Evolutionary conservation across 2,888 invertebrate genomes (phyloP), one percentile per base, ranked within the genome.

Genomic region (Caenorhabditis zanzibari): DNA sequence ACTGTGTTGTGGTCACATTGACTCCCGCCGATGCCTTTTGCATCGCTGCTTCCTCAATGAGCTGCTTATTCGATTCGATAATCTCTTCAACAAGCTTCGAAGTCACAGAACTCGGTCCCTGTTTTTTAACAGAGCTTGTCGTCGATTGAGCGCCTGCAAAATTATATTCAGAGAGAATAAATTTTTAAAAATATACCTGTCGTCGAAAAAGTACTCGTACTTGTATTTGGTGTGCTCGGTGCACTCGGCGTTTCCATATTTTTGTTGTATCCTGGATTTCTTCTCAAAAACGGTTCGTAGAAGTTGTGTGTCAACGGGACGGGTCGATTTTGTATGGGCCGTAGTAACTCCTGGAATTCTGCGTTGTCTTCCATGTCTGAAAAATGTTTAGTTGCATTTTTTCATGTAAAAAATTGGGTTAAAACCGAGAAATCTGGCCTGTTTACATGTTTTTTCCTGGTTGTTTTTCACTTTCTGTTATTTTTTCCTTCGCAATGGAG

Each of bases 21-120:
- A 79, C 64, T 28, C 64, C 59, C 9, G 41, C 19, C 7, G 73
- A 19, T 32, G 75, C 66, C 19, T 71, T 58, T 54, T 77, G 75
- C 66, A 82, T 52, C 7, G 81, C 81, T 16, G 81, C 82, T 71
- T 74, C 44, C n/a, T 63, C 69, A 16, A 85, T 82, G 0, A 56
- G 28, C 38, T 74, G 64, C 52, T 85, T 56, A 41, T 82, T 85
- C 10, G 44, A 19, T 6, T 59, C 47, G 35, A 85, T 35, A 32
- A 85, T 56, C 6, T 72, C 52, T 16, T 85, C 22, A 32, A 77
- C 84, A n/a, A 82, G 28, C 59, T 74, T 63, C 19, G 68, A 32
- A 2, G 75, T 66, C 24, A 61, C 24, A 24, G 54, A 54, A 26
- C 12, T 54, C 14, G 10, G 5, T 54, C 54, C 54, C 12, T 22